Evolutionary conservation across 2,113 vertebrate species (phyloP).

Genomic region (Pogonocichla stellata): DNA sequence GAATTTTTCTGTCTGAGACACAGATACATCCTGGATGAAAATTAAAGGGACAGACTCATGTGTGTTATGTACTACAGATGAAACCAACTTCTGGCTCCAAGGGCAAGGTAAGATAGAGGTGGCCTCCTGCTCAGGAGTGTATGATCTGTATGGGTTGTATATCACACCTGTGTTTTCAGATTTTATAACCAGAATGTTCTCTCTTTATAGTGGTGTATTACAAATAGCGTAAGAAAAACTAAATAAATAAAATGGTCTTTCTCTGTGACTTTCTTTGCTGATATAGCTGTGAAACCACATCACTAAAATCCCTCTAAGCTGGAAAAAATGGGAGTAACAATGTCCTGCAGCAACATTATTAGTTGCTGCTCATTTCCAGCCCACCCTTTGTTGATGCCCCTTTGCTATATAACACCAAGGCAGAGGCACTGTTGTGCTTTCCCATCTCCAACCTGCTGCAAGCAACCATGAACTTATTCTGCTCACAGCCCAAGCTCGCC

Average conservation of each 20-base stretch:
- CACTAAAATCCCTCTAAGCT: neutral
- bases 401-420: neutral
- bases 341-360: neutral
- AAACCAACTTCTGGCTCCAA: neutral
- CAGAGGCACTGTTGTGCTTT: neutral
- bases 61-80: neutral
- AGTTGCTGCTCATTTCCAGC: neutral
- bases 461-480: neutral
- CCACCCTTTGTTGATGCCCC: accelerated
- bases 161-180: neutral
- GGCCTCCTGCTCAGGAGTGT: neutral
- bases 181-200: neutral
- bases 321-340: neutral
- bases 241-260: neutral
- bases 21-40: neutral
- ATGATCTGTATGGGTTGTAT: neutral
- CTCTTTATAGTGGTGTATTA: neutral
- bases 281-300: neutral
- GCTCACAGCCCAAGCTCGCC: neutral
- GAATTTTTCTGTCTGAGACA: neutral
- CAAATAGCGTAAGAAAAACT: neutral
- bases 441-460: neutral
- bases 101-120: neutral
- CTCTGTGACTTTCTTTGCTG: neutral
- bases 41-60: neutral